Base-by-base conservation (phyloP, 1,140 invertebrate genomes). In the Drosophila mojavensis region DNA sequence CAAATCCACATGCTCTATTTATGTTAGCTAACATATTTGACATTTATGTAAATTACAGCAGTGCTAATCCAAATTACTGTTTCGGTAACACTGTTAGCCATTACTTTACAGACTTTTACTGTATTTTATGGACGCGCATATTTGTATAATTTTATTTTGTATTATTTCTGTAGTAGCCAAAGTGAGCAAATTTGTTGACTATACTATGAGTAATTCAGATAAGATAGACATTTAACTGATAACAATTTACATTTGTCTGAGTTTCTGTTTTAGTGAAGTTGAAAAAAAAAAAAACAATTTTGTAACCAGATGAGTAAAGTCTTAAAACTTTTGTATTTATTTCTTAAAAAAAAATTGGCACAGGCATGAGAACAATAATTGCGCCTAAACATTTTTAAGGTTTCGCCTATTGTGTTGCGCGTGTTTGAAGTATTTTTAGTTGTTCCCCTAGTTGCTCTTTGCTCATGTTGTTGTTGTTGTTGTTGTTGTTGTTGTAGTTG, bases 391-490 rank as follows among this genome's bases (percentile, higher is more conserved):
- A 70, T 85, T 85, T 74, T 50, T 85, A 81, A 41, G 81, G 81
- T 55, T 84, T 84, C 81, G 43, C 20, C 13, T 60, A 24, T 43
- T 58, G 36, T 58, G 55, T 77, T 77, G 39, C 64, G 58, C 62
- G 62, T 82, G 80, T 80, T 84, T 81, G 81, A 76, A 83, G 71
- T 83, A 83, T 83, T 83, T 83, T 79, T 83, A 85, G 81, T 85
- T 81, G 58, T 55, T 74, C 41, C 13, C 41, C 51, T 65, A 43
- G 36, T 50, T 41, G 33, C 45, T 60, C 24, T 45, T 55, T 56
- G 53, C 41, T 48, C 28, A 33, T 24, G 39, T 39, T 39, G 10
- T 41, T 13, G 3, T 41, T 43, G 48, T 76, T 60, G 36, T 50
- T 70, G 59, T 75, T 69, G 41, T 66, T n/a, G n/a, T n/a, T n/a